Evolutionary conservation across 2,888 invertebrate genomes (phyloP).

Genomic region (Corbicula japonica): DNA sequence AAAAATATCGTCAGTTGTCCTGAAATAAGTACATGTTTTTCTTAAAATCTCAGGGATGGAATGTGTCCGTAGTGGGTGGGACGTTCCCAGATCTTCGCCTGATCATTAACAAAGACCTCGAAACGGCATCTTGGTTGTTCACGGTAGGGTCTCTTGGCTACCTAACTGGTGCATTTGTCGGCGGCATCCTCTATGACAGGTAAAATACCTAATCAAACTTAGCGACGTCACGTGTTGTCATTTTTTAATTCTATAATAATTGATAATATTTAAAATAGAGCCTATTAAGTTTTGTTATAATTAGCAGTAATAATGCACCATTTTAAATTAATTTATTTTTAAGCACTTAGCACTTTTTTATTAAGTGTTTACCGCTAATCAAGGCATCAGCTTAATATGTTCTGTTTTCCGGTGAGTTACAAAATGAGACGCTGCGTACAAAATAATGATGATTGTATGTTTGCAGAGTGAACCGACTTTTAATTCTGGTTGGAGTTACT

Average conservation of each 20-base stretch:
- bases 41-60: slow-evolving; percentile 48
- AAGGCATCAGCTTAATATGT: no score
- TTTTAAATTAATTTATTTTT: no score
- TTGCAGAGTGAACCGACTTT: slow-evolving; percentile 46
- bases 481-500: slow-evolving; percentile 22
- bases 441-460: background rate
- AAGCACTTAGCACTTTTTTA: no score
- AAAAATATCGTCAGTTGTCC: no score
- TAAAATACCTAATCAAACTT: slow-evolving; percentile 7
- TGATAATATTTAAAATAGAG: no score
- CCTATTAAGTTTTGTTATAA: no score
- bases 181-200: slow-evolving; percentile 60
- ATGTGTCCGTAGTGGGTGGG: slow-evolving; percentile 33
- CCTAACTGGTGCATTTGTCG: slow-evolving; percentile 45
- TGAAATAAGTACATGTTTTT: background rate
- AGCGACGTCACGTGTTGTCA: no score
- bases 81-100: slow-evolving; percentile 58
- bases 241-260: no score
- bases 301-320: no score
- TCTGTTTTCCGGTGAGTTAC: no score
- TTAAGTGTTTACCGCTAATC: no score
- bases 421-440: no score
- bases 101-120: slow-evolving; percentile 50
- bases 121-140: slow-evolving; percentile 62
- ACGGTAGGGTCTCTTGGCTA: slow-evolving; percentile 47